Conservation (phyloP, 2,888 invertebrate species). For the Diarsia rubi region DNA sequence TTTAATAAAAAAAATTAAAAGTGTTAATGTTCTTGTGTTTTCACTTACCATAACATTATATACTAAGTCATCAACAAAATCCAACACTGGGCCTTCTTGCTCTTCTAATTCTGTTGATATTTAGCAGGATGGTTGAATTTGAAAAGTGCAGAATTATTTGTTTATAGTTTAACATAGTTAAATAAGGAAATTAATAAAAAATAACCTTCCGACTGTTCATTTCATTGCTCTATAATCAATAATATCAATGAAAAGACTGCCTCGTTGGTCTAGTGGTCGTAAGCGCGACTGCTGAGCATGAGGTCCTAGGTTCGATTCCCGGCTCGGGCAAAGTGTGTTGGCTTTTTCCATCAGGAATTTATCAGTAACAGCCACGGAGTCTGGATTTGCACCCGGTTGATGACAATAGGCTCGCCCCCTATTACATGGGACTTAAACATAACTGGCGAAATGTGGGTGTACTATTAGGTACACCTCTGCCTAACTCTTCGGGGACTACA, state of each 20-base stretch:
- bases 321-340: no score
- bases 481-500: no score
- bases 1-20: neutral
- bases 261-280: no score
- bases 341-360: no score
- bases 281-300: no score
- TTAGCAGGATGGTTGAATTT: neutral
- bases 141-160: neutral
- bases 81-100: conserved; percentile 82
- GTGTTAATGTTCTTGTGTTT: neutral
- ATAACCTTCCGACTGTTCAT: conserved; percentile 25
- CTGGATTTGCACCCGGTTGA: no score
- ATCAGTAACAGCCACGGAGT: no score
- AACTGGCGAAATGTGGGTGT: no score
- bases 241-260: neutral
- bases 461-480: no score
- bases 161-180: neutral
- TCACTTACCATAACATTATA: conserved; percentile 77
- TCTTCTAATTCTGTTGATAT: conserved; percentile 81
- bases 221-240: conserved; percentile 1
- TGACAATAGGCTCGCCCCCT: no score
- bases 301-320: no score
- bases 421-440: no score
- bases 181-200: conserved; percentile 20
- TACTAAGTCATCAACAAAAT: conserved; percentile 81